These are phyloP conservation scores for Dipodomys ordii DNA, from an alignment of 2,113 vertebrate species.

Conservation along the genomic window DNA sequence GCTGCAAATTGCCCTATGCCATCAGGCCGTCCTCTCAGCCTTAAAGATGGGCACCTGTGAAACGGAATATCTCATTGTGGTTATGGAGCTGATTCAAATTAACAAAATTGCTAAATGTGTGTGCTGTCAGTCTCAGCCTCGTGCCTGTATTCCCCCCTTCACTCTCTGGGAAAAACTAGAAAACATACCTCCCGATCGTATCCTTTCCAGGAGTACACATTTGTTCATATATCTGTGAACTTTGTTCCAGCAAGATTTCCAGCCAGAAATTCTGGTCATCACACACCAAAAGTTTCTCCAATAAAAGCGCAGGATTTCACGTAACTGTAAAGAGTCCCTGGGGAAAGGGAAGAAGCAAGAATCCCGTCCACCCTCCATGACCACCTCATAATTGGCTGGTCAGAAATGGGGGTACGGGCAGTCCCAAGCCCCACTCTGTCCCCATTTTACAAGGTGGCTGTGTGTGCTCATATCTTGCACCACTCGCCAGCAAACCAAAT, in stretches of 20 bases:
- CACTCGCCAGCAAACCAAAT: constrained; percentile 75
- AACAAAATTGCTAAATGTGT: not conserved
- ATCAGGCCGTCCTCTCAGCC: not conserved
- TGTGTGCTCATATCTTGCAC: not conserved
- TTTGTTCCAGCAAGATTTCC: not conserved
- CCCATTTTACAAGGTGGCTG: not conserved
- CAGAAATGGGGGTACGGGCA: not conserved
- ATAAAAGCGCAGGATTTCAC: not conserved
- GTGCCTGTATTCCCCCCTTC: no score
- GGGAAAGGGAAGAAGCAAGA: not conserved
- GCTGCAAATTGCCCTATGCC: not conserved
- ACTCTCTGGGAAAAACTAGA: not conserved
- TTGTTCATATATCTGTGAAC: not conserved
- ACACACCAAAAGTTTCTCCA: not conserved
- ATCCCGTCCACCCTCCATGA: not conserved
- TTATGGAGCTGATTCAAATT: constrained; percentile 1
- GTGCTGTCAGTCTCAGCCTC: not conserved
- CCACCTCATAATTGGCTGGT: not conserved
- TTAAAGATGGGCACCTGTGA: not conserved
- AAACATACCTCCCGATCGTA: accelerated
- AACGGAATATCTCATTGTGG: not conserved
- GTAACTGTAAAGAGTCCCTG: not conserved
- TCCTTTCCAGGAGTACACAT: constrained; percentile 29
- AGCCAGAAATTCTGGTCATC: not conserved
- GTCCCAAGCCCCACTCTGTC: not conserved